Evolutionary conservation across 2,113 vertebrate genomes (phyloP).

Genomic region (Synodontis membranacea): DNA sequence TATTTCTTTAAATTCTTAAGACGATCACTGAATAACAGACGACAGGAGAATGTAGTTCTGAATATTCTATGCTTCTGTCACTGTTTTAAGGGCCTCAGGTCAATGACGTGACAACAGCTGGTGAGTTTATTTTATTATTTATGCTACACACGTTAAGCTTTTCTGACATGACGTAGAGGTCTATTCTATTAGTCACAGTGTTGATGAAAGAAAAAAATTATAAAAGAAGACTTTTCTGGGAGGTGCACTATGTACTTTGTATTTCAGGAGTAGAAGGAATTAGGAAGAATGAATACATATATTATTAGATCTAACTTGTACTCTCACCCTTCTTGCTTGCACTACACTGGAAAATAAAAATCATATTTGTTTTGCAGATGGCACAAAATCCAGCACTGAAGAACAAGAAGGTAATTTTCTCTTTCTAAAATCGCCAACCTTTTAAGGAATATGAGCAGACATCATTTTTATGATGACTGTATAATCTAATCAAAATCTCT

Average conservation of each 20-base stretch:
- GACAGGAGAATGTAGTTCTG: not conserved
- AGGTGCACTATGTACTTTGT: not conserved
- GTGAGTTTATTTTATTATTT: slow-evolving; percentile 49
- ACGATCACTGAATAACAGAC: not conserved
- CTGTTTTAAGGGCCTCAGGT: slow-evolving; percentile 54
- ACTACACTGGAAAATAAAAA: not conserved
- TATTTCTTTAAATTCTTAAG: not conserved
- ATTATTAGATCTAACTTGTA: not conserved
- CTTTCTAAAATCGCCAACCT: not conserved
- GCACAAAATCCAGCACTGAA: slow-evolving; percentile 63
- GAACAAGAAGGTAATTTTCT: slow-evolving; percentile 67
- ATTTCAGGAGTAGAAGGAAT: not conserved
- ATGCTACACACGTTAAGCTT: not conserved
- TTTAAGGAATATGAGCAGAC: not conserved
- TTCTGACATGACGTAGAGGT: not conserved
- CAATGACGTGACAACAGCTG: slow-evolving; percentile 60
- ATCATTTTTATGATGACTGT: not conserved
- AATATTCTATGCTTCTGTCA: not conserved
- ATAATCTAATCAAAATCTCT: not conserved
- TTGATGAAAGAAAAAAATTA: not conserved
- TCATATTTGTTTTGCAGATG: slow-evolving; percentile 43
- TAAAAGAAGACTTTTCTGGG: not conserved
- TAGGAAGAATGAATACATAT: not conserved
- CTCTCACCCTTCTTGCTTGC: not conserved
- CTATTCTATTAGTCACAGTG: not conserved